These are phyloP conservation scores for Cliona cf. orientalis DNA, from an alignment of 37 sponge, comb jelly and placozoan genomes.

Conservation along the genomic window DNA sequence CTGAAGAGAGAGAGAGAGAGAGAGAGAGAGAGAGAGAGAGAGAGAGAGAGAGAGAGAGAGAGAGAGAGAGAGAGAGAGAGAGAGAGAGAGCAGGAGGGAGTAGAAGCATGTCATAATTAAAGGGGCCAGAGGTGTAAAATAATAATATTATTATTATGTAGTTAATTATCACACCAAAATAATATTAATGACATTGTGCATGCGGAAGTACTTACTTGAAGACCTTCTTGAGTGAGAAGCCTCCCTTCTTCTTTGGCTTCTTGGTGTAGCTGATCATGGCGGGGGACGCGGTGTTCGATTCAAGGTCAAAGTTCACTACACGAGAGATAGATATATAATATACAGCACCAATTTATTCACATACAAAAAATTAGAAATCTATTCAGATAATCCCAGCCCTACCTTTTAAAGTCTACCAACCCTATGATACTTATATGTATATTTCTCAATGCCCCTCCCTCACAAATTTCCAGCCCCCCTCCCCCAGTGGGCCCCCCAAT, in stretches of 20 bases:
- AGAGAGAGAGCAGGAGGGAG: neutral
- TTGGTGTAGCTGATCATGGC: constrained; percentile 59
- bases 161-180: no score
- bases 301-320: constrained; percentile 10
- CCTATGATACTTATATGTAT: neutral
- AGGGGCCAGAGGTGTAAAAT: neutral
- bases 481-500: no score
- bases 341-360: neutral
- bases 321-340: constrained; percentile 9
- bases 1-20: constrained; percentile 30
- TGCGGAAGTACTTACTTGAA: constrained; percentile 30
- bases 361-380: neutral
- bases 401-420: neutral
- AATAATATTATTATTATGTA: neutral
- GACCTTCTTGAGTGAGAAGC: constrained; percentile 25
- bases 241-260: constrained; percentile 50
- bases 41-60: constrained; percentile 8
- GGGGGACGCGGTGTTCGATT: neutral
- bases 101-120: neutral
- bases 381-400: neutral
- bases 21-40: constrained; percentile 18
- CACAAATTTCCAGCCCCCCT: no score
- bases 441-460: neutral
- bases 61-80: neutral
- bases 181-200: neutral